Percentiles rank a stretch among this genome's conserved stretches.
Conservation (phyloP, 2,113 vertebrate genomes). For the Procavia capensis region DNA sequence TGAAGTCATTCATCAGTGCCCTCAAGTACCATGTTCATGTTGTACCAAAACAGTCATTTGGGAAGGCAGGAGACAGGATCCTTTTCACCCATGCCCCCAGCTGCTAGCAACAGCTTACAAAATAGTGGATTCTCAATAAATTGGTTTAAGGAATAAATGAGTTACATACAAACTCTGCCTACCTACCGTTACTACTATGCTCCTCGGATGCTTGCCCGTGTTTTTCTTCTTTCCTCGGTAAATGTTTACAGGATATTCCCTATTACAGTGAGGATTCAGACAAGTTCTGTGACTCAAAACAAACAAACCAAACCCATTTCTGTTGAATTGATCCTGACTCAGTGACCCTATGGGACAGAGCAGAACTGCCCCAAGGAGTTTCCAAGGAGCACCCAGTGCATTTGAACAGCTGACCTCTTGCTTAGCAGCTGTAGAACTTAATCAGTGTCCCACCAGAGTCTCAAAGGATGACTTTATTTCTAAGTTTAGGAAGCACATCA, state of each 20-base stretch:
- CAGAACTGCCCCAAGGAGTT: too few relatives aligned
- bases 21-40: neutral
- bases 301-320: too few relatives aligned
- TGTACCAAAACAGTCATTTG: neutral
- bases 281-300: neutral
- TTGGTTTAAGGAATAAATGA: neutral
- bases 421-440: too few relatives aligned
- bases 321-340: too few relatives aligned
- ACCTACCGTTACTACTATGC: fast-evolving
- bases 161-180: neutral
- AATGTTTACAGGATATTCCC: neutral
- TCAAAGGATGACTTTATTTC: neutral
- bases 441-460: too few relatives aligned
- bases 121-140: fast-evolving
- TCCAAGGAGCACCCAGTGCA: too few relatives aligned
- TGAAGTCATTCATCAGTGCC: neutral
- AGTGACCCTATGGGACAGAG: too few relatives aligned
- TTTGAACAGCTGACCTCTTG: too few relatives aligned
- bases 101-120: neutral
- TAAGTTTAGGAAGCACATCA: neutral
- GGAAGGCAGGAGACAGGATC: neutral
- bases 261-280: neutral
- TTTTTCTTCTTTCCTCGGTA: neutral
- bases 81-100: neutral
- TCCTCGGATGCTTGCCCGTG: neutral